phyloP scores from a whole-genome alignment of 2,113 vertebrate species.

The Dicaeum eximium region DNA sequence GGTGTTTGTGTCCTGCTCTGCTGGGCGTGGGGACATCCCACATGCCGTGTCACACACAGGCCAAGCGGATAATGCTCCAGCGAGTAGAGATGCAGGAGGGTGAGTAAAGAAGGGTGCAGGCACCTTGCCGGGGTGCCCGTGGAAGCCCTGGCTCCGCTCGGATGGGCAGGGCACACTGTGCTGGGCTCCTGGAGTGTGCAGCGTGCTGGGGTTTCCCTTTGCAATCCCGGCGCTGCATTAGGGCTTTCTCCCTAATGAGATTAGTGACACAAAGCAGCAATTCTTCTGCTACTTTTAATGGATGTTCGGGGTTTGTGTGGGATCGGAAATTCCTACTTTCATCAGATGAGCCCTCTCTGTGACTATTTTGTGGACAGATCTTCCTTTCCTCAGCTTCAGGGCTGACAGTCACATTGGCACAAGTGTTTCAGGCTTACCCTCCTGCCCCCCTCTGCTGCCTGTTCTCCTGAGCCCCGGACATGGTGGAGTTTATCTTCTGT shows the following conservation, averaged over 20 bases:
- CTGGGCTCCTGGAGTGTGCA: not conserved
- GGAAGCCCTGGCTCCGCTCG: accelerated
- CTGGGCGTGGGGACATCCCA: not conserved
- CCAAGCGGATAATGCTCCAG: not conserved
- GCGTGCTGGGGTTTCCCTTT: not conserved
- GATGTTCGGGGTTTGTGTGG: not conserved
- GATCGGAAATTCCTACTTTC: slow-evolving; percentile 19
- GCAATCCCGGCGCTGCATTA: not conserved
- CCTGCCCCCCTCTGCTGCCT: accelerated
- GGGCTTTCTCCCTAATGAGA: slow-evolving; percentile 34
- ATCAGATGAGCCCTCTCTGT: not conserved
- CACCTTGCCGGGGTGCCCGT: not conserved
- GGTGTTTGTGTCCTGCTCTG: not conserved
- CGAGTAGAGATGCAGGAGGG: not conserved
- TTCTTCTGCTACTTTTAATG: slow-evolving; percentile 31
- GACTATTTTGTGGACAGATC: not conserved
- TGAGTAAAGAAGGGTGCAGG: not conserved
- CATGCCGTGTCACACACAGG: accelerated
- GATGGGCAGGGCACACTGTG: not conserved
- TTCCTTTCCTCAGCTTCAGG: not conserved
- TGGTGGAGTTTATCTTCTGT: not conserved
- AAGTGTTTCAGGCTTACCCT: not conserved
- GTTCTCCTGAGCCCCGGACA: not conserved
- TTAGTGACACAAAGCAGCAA: not conserved
- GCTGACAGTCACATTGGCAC: not conserved